phyloP scores from a whole-genome alignment of 2,888 invertebrate genomes.

The Agriotes lineatus region DNA sequence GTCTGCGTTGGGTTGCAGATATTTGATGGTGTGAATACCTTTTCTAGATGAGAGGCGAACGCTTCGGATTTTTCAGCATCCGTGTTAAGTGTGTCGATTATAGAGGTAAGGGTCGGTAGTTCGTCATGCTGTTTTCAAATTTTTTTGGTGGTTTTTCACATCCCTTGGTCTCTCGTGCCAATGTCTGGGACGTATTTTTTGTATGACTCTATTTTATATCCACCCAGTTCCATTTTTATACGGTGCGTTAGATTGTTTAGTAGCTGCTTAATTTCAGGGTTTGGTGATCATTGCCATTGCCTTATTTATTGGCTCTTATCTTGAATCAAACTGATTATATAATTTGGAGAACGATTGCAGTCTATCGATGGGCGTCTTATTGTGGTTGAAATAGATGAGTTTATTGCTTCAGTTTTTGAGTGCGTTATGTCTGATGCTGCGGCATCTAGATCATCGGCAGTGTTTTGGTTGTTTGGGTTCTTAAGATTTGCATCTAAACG shows the following conservation, averaged over 20 bases:
- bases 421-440: too few species aligned
- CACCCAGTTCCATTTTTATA: conserved; percentile 1
- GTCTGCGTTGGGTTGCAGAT: neutral
- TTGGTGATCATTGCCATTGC: neutral
- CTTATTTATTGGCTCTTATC: neutral
- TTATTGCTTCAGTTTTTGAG: too few species aligned
- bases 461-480: too few species aligned
- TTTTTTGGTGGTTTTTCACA: conserved; percentile 7
- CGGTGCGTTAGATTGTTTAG: conserved; percentile 16
- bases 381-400: neutral
- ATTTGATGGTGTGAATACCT: neutral
- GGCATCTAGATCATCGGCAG: too few species aligned
- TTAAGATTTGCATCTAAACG: too few species aligned
- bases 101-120: neutral
- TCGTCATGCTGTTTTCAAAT: conserved; percentile 1
- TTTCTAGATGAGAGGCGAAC: neutral
- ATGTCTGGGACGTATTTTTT: neutral
- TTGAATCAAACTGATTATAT: neutral
- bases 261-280: neutral
- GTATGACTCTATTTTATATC: conserved; percentile 6
- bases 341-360: neutral
- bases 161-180: neutral
- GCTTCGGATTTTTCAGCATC: neutral
- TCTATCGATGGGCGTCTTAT: neutral
- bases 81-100: neutral